A percentile compares a stretch with the other conserved stretches of the same genome.
These are phyloP conservation scores for Arvicanthis niloticus DNA, from an alignment of 2,113 vertebrate species.

Conservation along the genomic window DNA sequence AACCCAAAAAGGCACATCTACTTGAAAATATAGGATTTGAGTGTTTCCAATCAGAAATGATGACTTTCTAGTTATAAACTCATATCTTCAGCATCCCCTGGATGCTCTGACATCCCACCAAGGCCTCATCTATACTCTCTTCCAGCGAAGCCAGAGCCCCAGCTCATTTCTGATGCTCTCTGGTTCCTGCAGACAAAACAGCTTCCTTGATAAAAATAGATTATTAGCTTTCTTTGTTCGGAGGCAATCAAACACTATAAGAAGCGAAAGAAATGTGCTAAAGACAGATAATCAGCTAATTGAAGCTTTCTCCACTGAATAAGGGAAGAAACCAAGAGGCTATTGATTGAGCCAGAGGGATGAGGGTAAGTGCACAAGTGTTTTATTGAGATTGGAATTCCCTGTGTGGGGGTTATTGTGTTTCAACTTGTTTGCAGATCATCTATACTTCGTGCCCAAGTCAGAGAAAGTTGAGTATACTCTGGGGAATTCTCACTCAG, in stretches of 20 bases:
- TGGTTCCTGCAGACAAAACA: slow-evolving; percentile 16
- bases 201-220: slow-evolving; percentile 70
- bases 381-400: slow-evolving; percentile 58
- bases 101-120: background rate
- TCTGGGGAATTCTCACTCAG: background rate
- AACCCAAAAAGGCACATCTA: background rate
- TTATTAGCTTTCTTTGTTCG: slow-evolving; percentile 76
- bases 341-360: slow-evolving; percentile 49
- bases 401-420: background rate
- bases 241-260: slow-evolving; percentile 67
- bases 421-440: slow-evolving; percentile 33
- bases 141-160: background rate
- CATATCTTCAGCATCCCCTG: background rate
- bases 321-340: slow-evolving; percentile 55
- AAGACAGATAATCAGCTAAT: slow-evolving; percentile 78
- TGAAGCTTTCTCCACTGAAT: slow-evolving; percentile 61
- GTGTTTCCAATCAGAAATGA: background rate
- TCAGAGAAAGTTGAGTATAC: background rate
- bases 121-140: background rate
- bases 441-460: background rate
- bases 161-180: background rate
- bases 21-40: background rate
- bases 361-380: background rate
- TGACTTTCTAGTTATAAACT: background rate
- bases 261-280: slow-evolving; percentile 67